Conservation (phyloP, 2,888 invertebrate species). For the Acronicta alni region DNA sequence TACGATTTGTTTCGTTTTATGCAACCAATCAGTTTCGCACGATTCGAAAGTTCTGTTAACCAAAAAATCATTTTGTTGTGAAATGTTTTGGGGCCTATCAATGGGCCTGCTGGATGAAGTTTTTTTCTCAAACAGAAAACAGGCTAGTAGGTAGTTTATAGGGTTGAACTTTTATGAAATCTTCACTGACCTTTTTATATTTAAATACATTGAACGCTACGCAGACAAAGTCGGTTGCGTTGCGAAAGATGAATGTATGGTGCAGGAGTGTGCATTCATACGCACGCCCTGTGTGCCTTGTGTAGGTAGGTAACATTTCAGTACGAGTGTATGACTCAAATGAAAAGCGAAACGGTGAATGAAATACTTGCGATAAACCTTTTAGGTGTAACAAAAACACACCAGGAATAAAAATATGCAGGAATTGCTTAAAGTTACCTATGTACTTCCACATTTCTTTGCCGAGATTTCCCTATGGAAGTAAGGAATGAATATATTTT, state of each 20-base stretch:
- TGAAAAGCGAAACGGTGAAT: conserved; percentile 1
- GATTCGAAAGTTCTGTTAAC: conserved; percentile 48
- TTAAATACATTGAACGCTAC: conserved; percentile 15
- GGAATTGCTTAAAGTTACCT: not conserved
- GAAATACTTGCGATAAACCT: not conserved
- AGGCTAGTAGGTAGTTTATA: not conserved
- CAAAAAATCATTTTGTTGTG: conserved; percentile 22
- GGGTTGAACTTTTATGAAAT: not conserved
- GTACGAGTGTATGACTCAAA: conserved; percentile 19
- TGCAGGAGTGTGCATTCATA: conserved; percentile 20
- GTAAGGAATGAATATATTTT: conserved; percentile 24
- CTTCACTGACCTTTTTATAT: not conserved
- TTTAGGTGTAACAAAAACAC: too few species aligned
- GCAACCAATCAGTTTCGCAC: conserved; percentile 61
- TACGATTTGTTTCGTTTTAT: conserved; percentile 54
- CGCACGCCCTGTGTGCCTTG: conserved; percentile 6
- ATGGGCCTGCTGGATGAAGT: not conserved
- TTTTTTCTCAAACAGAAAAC: not conserved
- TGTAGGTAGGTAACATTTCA: conserved; percentile 8
- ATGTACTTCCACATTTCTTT: conserved; percentile 1
- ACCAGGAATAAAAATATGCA: too few species aligned
- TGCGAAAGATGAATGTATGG: conserved; percentile 19
- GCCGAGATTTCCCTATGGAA: not conserved
- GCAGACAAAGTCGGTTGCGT: conserved; percentile 19
- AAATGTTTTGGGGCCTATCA: conserved; percentile 19